Percentiles rank a stretch among this genome's conserved stretches.
These are phyloP conservation scores for Lates calcarifer DNA, from an alignment of 2,113 vertebrate genomes.

Conservation along the genomic window DNA sequence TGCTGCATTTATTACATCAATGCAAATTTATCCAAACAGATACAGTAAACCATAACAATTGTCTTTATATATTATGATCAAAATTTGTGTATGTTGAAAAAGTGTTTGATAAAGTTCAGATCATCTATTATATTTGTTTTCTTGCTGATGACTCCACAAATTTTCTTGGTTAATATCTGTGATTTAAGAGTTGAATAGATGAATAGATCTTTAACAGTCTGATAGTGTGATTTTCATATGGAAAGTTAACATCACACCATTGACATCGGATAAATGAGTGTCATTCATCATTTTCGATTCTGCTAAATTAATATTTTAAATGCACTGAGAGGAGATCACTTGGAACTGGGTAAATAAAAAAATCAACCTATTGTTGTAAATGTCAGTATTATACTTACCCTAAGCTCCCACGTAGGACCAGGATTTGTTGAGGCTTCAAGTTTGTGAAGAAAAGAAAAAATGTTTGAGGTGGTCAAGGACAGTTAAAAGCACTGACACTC, in stretches of 20 bases:
- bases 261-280: no score
- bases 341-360: not conserved
- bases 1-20: not conserved
- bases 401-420: not conserved
- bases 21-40: not conserved
- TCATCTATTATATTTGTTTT: not conserved
- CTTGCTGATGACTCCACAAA: not conserved
- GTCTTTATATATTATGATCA: not conserved
- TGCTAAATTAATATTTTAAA: no score
- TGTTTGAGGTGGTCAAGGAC: accelerated
- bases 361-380: not conserved
- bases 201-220: not conserved
- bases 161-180: not conserved
- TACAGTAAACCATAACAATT: constrained; percentile 4
- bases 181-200: not conserved
- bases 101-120: not conserved
- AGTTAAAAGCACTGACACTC: not conserved
- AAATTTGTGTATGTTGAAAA: not conserved
- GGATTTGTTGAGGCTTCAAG: not conserved
- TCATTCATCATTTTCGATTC: no score
- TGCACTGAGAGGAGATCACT: not conserved
- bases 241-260: not conserved
- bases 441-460: not conserved
- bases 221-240: no score
- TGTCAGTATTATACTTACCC: not conserved